Evolutionary conservation across 2,113 vertebrate species (phyloP).

Genomic region (Scomber colias): DNA sequence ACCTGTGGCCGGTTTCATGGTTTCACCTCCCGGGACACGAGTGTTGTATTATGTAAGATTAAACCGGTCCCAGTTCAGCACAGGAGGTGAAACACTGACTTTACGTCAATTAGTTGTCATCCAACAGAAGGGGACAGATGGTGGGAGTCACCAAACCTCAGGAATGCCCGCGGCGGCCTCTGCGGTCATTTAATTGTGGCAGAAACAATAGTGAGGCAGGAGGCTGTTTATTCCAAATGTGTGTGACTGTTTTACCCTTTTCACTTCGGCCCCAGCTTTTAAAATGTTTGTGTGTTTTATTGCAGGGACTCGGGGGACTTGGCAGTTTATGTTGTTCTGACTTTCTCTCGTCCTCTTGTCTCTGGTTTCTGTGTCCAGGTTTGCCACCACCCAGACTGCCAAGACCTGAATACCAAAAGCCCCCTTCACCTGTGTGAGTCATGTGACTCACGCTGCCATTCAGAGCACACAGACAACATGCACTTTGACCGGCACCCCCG

Average conservation of each 20-base stretch:
- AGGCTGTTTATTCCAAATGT: constrained; percentile 41
- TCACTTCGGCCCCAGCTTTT: not conserved
- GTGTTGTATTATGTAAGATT: constrained; percentile 28
- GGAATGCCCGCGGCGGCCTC: constrained; percentile 57
- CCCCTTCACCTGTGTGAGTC: constrained; percentile 92
- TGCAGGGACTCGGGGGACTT: constrained; percentile 15
- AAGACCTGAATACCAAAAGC: constrained; percentile 86
- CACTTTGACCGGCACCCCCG: constrained; percentile 92
- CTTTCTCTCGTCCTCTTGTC: not conserved
- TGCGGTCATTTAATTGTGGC: constrained; percentile 44
- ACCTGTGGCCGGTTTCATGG: constrained; percentile 43
- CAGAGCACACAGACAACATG: constrained; percentile 84
- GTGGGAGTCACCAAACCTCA: constrained; percentile 60
- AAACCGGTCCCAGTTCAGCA: constrained; percentile 57
- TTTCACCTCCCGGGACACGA: not conserved
- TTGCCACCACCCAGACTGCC: constrained; percentile 93
- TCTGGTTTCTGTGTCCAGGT: constrained; percentile 83
- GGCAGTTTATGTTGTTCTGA: constrained; percentile 25
- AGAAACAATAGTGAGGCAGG: constrained; percentile 58
- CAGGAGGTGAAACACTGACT: constrained; percentile 34
- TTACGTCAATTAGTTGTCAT: constrained; percentile 55
- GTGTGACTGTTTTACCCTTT: constrained; percentile 49
- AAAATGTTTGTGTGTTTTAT: constrained; percentile 24
- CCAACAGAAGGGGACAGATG: constrained; percentile 57
- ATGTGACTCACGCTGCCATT: constrained; percentile 90